Evolutionary conservation across 2,113 vertebrate genomes (phyloP).

Genomic region (Podocnemis expansa): DNA sequence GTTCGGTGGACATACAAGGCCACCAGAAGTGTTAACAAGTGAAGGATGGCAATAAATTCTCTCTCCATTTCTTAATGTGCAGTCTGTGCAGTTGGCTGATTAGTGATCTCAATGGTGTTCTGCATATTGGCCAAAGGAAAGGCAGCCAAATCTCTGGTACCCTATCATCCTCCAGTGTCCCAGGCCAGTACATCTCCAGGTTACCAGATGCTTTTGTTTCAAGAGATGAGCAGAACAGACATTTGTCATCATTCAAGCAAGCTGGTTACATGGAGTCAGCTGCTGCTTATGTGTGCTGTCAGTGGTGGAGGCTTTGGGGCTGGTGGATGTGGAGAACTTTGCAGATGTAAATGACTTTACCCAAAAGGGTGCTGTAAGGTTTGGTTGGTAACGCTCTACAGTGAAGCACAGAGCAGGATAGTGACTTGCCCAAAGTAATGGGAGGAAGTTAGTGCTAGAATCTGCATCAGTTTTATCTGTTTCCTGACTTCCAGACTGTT

Average conservation of each 20-base stretch:
- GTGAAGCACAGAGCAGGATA: not conserved
- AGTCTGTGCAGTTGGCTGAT: not conserved
- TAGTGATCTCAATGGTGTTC: not conserved
- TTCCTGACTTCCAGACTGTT: not conserved
- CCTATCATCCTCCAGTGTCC: not conserved
- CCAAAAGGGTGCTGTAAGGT: not conserved
- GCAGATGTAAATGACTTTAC: not conserved
- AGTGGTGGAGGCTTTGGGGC: not conserved
- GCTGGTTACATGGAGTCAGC: not conserved
- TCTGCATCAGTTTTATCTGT: not conserved
- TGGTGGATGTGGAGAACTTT: not conserved
- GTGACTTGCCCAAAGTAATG: not conserved
- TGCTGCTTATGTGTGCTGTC: not conserved
- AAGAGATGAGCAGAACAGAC: not conserved
- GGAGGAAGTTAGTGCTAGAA: not conserved
- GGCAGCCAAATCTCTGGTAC: not conserved
- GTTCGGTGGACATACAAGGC: not conserved
- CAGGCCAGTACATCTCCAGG: not conserved
- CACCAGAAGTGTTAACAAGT: not conserved
- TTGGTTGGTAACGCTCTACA: not conserved
- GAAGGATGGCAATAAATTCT: not conserved
- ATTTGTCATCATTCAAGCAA: not conserved
- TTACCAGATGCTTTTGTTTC: not conserved
- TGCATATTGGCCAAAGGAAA: fast-evolving
- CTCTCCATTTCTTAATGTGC: not conserved